Evolutionary conservation across 2,888 invertebrate species (phyloP), one percentile per base, ranked within the genome.

Genomic region (Axea sp.): DNA sequence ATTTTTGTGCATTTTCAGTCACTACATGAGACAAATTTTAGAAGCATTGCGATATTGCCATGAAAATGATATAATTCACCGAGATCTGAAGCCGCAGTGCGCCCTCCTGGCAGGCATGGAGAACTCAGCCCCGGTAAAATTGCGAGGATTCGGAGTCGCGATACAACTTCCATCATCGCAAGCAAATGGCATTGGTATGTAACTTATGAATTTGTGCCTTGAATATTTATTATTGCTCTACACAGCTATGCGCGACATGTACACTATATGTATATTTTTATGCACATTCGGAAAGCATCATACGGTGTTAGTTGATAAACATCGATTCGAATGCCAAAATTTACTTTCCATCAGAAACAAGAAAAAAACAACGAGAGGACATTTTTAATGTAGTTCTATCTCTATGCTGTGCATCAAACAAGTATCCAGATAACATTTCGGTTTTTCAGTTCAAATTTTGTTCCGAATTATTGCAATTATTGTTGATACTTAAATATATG

Each of bases 11-110:
- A 28, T 55, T 90, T 90, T 1, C 91, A 97, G 98, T 88, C 99
- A 99, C 90, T 99, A 99, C 91, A 96, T 99, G 96, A 93, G 97
- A 57, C 99, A 99, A 89, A 96, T 99, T 76, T 90, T 99, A 78
- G 98, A 99, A 88, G 98, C 99, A 1, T 89, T 99, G 51, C 92
- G 96, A 82, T 99, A 99, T 90, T 98, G 99, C 88, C 99, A 99
- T 89, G 97, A 97, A 88, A 97, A 97, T 87, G 96, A 97, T 89
- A 98, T 99, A 81, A 94, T 99, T 82, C 99, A 99, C 88, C 93
- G 99, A 75, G 99, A 99, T 89, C 94, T 99, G 79, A 94, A 98
- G 82, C 99, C 99, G 5, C 98, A 99, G 84, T 98, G 98, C 90
- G 96, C 98, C 47, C 91, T 99, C 45, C 89, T 99, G 67, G 97